Evolutionary conservation across 92 coral and sea anemone species (phyloP).

Genomic region (Paragorgia papillata): DNA sequence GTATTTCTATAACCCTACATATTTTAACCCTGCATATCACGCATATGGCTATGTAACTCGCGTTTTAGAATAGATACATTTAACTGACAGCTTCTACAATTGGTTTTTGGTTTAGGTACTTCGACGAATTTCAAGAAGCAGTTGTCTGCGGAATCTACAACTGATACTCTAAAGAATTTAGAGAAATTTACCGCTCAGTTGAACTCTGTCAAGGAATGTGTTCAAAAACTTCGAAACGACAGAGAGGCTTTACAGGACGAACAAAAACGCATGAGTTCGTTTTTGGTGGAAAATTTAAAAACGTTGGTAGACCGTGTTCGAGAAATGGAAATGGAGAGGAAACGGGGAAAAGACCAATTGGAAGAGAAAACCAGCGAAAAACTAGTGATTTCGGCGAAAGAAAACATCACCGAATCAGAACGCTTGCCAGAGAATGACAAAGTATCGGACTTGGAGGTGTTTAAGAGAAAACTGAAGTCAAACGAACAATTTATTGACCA

Average conservation of each 20-base stretch:
- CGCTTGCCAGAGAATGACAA: neutral
- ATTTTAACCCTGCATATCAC: too few relatives aligned
- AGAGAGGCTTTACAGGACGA: slow-evolving; percentile 11
- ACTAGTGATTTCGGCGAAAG: neutral
- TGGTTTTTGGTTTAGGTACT: too few relatives aligned
- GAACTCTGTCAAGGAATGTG: slow-evolving; percentile 2
- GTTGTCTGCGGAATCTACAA: neutral
- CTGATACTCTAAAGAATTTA: neutral
- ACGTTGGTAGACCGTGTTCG: neutral
- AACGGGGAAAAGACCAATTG: neutral
- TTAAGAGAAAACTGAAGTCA: slow-evolving; percentile 27
- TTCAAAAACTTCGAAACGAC: slow-evolving; percentile 21
- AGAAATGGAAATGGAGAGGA: slow-evolving; percentile 40
- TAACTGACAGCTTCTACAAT: too few relatives aligned
- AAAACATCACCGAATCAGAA: slow-evolving; percentile 1
- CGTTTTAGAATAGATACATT: too few relatives aligned
- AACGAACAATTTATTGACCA: slow-evolving; percentile 21
- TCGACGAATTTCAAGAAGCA: too few relatives aligned
- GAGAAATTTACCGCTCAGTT: neutral
- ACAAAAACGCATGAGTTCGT: neutral
- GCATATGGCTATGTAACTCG: too few relatives aligned
- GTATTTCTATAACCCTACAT: too few relatives aligned
- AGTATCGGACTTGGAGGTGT: neutral
- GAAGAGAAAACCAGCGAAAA: neutral
- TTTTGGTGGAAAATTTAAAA: slow-evolving; percentile 17